Evolutionary conservation across 2,797 vertebrate species (phyloP), one percentile per base, ranked within the genome.

Genomic region (Gambusia yucatana): DNA sequence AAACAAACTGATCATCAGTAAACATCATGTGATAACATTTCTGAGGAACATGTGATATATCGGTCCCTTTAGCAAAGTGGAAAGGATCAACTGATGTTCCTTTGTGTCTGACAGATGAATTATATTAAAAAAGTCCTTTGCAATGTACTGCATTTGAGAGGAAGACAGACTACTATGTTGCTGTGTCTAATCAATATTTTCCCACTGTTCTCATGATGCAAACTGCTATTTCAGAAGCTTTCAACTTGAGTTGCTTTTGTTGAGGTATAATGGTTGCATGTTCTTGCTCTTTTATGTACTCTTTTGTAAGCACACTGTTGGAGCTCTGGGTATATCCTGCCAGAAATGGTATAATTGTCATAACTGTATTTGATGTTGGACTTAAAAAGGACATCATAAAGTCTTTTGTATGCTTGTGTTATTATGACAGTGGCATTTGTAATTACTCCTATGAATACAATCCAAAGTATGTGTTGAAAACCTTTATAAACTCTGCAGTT

Each of bases 21-120:
- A 85, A 87, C 87, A 91, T 92, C 90, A 90, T 92, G 87, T 91
- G 91, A 91, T 84, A 77, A 84, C 78, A 89, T 78, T 72, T 81
- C 72, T 75, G 65, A 86, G 87, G 84, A 91, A 91, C 91, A 90
- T 90, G 88, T 87, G 92, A 91, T 86, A 28, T 76, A 85, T 72
- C 33, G 75, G 77, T 78, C 83, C 77, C 41, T 63, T 78, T 71
- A 73, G 70, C 59, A 77, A 91, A 87, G 72, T 57, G 50, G 43
- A 86, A 75, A 79, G 65, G 25, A 72, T 80, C 39, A 44, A 72
- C 75, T 44, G 52, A 82, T 77, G 33, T 48, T 65, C n/a, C 55
- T 78, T 82, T 75, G 76, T 82, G 61, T 79, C 50, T 30, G 73
- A 77, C 46, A 43, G 81, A 81, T 85, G 70, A 87, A 77, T 46